Evolutionary conservation across 2,113 vertebrate species (phyloP).

Genomic region (Thinocorus orbignyianus): DNA sequence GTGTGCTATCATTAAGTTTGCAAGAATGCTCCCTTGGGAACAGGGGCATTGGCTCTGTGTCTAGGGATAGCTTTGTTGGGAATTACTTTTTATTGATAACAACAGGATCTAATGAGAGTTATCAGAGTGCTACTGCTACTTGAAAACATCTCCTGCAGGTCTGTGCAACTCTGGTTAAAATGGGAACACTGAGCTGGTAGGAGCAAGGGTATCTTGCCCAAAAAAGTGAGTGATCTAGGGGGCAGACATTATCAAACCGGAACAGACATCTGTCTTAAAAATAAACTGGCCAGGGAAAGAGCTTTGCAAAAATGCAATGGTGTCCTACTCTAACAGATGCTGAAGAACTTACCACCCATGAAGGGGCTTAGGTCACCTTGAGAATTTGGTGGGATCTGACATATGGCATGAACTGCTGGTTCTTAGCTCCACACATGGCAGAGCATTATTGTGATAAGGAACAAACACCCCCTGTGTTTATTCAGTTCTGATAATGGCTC

Average conservation of each 20-base stretch:
- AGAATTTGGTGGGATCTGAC: not conserved
- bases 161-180: not conserved
- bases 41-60: not conserved
- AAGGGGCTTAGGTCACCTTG: not conserved
- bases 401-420: not conserved
- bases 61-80: not conserved
- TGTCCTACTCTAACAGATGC: not conserved
- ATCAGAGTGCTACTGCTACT: not conserved
- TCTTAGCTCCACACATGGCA: not conserved
- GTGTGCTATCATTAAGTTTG: not conserved
- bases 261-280: not conserved
- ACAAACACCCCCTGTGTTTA: not conserved
- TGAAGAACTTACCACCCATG: not conserved
- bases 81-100: not conserved
- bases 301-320: not conserved
- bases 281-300: not conserved
- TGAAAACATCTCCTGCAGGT: not conserved
- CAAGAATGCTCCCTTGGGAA: not conserved
- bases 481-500: not conserved
- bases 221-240: not conserved
- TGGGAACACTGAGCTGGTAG: not conserved
- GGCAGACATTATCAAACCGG: not conserved
- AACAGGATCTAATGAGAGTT: not conserved
- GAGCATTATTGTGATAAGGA: not conserved
- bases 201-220: not conserved